A percentile compares a stretch with the other conserved stretches of the same genome.
These are phyloP conservation scores for Allophyes oxyacanthae DNA, from an alignment of 2,888 invertebrate species.

Conservation along the genomic window DNA sequence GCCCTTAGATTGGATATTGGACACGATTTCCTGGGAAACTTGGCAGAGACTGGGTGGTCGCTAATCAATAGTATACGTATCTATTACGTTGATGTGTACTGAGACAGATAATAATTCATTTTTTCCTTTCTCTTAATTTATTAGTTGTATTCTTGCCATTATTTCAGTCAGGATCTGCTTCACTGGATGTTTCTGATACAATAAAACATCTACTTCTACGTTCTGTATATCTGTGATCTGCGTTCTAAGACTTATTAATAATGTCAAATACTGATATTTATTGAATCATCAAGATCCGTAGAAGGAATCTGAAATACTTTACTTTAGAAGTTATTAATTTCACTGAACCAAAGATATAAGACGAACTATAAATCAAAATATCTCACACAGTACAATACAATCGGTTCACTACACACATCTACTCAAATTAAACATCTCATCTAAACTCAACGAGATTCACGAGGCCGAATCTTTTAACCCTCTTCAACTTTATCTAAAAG, in stretches of 20 bases:
- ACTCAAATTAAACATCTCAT: conserved; percentile 37
- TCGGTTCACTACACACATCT: conserved; percentile 27
- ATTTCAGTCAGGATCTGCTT: not conserved
- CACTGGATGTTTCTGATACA: not conserved
- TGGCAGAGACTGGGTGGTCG: conserved; percentile 83
- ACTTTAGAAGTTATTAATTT: not conserved
- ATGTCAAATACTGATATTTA: no score
- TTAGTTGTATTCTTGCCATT: conserved; percentile 1
- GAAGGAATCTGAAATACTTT: no score
- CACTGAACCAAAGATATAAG: not conserved
- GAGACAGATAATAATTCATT: conserved; percentile 33
- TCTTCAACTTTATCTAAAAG: conserved; percentile 60
- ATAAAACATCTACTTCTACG: not conserved
- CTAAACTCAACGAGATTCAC: conserved; percentile 40
- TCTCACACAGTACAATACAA: conserved; percentile 21
- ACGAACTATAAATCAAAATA: conserved; percentile 13
- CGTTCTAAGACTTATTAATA: no score
- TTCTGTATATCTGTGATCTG: no score
- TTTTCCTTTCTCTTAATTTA: conserved; percentile 16
- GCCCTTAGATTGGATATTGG: conserved; percentile 88
- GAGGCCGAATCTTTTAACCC: conserved; percentile 57
- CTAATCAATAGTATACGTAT: conserved; percentile 57
- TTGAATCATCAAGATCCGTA: no score
- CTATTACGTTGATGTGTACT: conserved; percentile 31
- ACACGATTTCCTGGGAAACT: conserved; percentile 87